Evolutionary conservation across 2,113 vertebrate species (phyloP).

Genomic region (Pelvicachromis taeniatus): DNA sequence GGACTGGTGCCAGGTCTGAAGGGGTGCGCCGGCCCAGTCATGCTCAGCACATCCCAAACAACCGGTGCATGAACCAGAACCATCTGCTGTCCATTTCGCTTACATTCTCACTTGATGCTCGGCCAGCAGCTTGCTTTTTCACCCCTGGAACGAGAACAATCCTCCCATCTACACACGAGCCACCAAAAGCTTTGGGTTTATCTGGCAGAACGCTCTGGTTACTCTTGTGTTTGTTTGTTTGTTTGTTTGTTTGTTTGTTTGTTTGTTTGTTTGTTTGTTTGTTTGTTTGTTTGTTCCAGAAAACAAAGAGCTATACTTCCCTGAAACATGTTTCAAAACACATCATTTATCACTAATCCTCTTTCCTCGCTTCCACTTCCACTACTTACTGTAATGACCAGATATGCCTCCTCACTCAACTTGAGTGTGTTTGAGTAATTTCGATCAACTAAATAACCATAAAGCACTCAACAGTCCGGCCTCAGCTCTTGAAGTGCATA

Average conservation of each 20-base stretch:
- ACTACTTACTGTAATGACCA: slow-evolving; percentile 51
- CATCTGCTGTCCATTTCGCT: slow-evolving; percentile 63
- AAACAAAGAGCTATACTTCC: slow-evolving; percentile 21
- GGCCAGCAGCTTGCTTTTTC: slow-evolving; percentile 37
- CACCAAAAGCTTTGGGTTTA: slow-evolving; percentile 12
- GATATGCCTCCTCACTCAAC: slow-evolving; percentile 24
- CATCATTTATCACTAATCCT: slow-evolving; percentile 18
- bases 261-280: not conserved
- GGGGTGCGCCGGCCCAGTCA: slow-evolving; percentile 22
- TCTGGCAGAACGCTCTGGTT: not conserved
- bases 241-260: not conserved
- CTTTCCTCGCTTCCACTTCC: not conserved
- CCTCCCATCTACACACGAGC: slow-evolving; percentile 5
- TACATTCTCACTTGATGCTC: slow-evolving; percentile 49
- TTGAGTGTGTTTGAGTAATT: slow-evolving; percentile 45
- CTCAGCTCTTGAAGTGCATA: slow-evolving; percentile 46
- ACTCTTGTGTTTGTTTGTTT: not conserved
- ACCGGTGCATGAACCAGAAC: slow-evolving; percentile 44
- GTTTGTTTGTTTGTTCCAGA: not conserved
- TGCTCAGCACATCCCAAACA: slow-evolving; percentile 48
- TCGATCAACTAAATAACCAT: slow-evolving; percentile 63
- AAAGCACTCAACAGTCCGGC: slow-evolving; percentile 43
- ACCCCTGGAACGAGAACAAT: slow-evolving; percentile 21
- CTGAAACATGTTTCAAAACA: slow-evolving; percentile 8
- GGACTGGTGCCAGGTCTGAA: slow-evolving; percentile 52